Conservation (phyloP, 2,797 vertebrate genomes). For the Danio albolineatus region DNA sequence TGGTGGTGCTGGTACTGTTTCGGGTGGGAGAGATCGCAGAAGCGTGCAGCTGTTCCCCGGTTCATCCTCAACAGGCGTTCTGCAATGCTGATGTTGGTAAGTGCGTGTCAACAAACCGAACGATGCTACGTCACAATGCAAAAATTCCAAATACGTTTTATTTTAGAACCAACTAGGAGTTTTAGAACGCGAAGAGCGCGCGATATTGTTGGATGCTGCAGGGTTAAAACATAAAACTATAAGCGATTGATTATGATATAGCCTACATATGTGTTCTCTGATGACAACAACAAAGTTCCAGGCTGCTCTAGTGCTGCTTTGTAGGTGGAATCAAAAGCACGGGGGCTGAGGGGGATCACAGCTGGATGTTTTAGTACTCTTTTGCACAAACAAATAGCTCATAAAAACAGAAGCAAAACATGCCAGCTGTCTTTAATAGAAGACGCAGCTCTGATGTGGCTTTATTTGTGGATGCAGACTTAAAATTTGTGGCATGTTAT, state of each 20-base stretch:
- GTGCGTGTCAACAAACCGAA: constrained; percentile 62
- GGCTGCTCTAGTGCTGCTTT: constrained; percentile 19
- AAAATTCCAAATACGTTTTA: not conserved
- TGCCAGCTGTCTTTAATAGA: not conserved
- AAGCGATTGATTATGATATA: not conserved
- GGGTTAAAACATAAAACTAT: not conserved
- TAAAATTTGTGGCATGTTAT: not conserved
- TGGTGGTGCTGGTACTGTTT: constrained; percentile 82
- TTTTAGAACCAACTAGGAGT: no score
- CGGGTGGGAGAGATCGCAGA: constrained; percentile 85
- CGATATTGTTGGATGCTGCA: not conserved
- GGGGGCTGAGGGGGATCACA: constrained; percentile 1
- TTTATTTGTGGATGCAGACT: not conserved
- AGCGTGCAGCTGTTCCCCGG: constrained; percentile 95
- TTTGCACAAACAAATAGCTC: not conserved
- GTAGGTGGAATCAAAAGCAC: constrained; percentile 3
- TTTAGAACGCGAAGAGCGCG: not conserved
- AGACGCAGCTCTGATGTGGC: not conserved
- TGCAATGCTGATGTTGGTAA: constrained; percentile 97
- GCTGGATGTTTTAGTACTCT: not conserved
- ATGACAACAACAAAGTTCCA: constrained; percentile 26
- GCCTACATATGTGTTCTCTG: not conserved
- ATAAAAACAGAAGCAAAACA: constrained; percentile 13
- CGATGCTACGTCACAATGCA: constrained; percentile 37
- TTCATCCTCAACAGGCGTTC: constrained; percentile 97